Evolutionary conservation across 2,797 vertebrate species (phyloP).

Genomic region (Aldrovandia affinis): DNA sequence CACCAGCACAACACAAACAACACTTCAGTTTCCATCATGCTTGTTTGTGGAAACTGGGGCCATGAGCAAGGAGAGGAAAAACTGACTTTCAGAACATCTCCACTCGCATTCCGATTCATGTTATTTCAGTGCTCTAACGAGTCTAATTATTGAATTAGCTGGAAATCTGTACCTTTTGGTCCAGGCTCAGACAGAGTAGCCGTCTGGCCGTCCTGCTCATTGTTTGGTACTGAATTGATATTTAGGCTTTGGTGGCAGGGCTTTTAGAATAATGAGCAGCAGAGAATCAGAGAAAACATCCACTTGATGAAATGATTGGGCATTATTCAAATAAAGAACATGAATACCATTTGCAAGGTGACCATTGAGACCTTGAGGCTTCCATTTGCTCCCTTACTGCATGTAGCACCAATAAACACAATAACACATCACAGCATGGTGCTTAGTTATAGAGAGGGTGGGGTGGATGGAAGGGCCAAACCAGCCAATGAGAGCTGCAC

Average conservation of each 20-base stretch:
- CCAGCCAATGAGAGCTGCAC: too few species aligned
- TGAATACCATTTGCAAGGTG: background rate
- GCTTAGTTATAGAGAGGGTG: too few species aligned
- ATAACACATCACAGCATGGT: too few species aligned
- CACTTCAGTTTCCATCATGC: constrained; percentile 5
- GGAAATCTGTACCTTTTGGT: constrained; percentile 22
- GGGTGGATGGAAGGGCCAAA: too few species aligned
- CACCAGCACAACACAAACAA: background rate
- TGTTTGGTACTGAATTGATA: constrained; percentile 27
- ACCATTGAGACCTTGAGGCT: too few species aligned
- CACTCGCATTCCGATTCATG: constrained; percentile 15
- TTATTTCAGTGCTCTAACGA: constrained; percentile 29
- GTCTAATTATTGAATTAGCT: constrained; percentile 36
- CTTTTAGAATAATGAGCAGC: constrained; percentile 24
- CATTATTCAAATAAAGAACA: constrained; percentile 20
- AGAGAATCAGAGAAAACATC: constrained; percentile 21
- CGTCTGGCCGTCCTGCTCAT: background rate
- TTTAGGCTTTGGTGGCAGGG: constrained; percentile 1
- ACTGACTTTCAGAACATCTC: constrained; percentile 23
- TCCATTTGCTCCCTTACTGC: too few species aligned
- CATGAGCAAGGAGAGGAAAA: constrained; percentile 24
- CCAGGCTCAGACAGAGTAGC: background rate
- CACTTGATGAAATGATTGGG: constrained; percentile 9
- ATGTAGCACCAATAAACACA: too few species aligned
- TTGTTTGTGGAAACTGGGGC: constrained; percentile 11